Conservation (phyloP, 2,888 invertebrate species). For the Aphidoletes aphidimyza region DNA sequence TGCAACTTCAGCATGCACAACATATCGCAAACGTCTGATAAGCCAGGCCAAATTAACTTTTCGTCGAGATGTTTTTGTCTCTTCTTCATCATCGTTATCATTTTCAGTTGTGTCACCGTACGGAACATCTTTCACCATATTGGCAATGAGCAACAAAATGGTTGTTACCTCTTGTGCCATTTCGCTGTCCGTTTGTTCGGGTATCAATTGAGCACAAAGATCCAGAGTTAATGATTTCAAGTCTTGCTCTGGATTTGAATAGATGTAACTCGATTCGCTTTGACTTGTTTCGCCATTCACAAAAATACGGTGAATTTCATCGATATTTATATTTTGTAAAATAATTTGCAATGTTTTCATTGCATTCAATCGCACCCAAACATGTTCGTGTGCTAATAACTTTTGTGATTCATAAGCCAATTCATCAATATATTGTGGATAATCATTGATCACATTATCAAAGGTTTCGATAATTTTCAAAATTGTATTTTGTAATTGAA, state of each 20-base stretch:
- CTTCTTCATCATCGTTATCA: slow-evolving; percentile 56
- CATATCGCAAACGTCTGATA: slow-evolving; percentile 77
- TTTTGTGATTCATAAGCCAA: slow-evolving; percentile 76
- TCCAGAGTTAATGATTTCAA: slow-evolving; percentile 78
- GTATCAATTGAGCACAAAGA: slow-evolving; percentile 78
- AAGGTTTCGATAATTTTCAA: slow-evolving; percentile 76
- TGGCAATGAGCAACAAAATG: slow-evolving; percentile 76
- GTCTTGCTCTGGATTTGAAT: slow-evolving; percentile 71
- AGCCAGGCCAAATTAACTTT: slow-evolving; percentile 79
- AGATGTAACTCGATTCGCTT: slow-evolving; percentile 67
- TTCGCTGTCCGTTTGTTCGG: slow-evolving; percentile 74
- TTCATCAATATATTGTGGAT: slow-evolving; percentile 68
- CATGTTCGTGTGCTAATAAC: slow-evolving; percentile 82
- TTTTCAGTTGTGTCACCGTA: slow-evolving; percentile 61
- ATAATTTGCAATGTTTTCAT: slow-evolving; percentile 81
- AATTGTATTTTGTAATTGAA: slow-evolving; percentile 78
- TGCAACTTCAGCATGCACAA: slow-evolving; percentile 82
- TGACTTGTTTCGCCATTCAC: slow-evolving; percentile 61
- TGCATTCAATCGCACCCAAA: slow-evolving; percentile 85
- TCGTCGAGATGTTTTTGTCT: slow-evolving; percentile 51
- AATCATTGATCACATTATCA: slow-evolving; percentile 68
- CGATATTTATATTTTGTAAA: slow-evolving; percentile 73
- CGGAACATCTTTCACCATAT: slow-evolving; percentile 72
- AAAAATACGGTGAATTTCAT: slow-evolving; percentile 68
- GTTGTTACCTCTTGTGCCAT: slow-evolving; percentile 79